These are phyloP conservation scores for Pelobates cultripes DNA, from an alignment of 2,797 vertebrate genomes.

Conservation along the genomic window DNA sequence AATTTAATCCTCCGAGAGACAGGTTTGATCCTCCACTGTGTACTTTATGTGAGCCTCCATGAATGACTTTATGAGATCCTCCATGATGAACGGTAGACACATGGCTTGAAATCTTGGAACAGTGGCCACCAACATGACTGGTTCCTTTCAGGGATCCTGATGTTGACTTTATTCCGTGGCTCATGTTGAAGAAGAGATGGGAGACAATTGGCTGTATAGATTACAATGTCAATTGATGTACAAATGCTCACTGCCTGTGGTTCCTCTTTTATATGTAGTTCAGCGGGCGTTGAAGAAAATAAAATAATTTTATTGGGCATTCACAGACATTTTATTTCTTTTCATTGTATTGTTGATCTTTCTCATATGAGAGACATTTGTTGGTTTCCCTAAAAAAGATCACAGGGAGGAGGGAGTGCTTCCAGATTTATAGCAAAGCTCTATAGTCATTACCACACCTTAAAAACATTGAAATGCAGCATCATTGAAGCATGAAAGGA, in stretches of 20 bases:
- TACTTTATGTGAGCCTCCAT: constrained; percentile 32
- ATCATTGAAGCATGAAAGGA: constrained; percentile 24
- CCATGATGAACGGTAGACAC: constrained; percentile 25
- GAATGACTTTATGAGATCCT: constrained; percentile 22
- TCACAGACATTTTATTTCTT: constrained; percentile 8
- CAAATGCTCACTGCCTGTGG: not conserved
- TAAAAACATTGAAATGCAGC: constrained; percentile 10
- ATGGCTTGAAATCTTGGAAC: constrained; percentile 27
- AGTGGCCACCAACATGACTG: constrained; percentile 4
- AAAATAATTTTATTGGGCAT: constrained; percentile 13
- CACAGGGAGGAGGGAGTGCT: constrained; percentile 21
- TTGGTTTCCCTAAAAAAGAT: constrained; percentile 27
- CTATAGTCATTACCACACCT: constrained; percentile 24
- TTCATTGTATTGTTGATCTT: constrained; percentile 21
- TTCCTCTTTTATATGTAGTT: constrained; percentile 18
- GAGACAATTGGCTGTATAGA: not conserved
- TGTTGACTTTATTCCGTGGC: constrained; percentile 30
- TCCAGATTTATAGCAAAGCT: constrained; percentile 24
- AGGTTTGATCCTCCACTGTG: constrained; percentile 29
- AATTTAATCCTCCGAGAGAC: constrained; percentile 27
- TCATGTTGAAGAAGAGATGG: constrained; percentile 17
- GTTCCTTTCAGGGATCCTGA: constrained; percentile 33
- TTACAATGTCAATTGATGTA: not conserved
- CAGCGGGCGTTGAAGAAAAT: constrained; percentile 11
- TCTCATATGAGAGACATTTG: constrained; percentile 29